Conservation (phyloP, 2,113 vertebrate genomes). For the Vanacampus margaritifer region DNA sequence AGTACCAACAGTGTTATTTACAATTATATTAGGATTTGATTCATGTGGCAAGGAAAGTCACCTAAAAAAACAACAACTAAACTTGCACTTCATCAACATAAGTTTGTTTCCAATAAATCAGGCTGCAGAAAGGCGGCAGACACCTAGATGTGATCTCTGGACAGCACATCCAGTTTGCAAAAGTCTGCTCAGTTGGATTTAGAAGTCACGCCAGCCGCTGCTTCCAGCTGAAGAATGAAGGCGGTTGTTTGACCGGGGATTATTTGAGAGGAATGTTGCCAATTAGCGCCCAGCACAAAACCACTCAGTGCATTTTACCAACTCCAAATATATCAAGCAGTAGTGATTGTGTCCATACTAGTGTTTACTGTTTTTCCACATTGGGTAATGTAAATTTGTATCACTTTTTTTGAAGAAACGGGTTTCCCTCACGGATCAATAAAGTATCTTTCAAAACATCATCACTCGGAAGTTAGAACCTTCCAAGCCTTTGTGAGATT, state of each 20-base stretch:
- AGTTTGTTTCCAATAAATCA: not conserved
- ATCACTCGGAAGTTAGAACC: too few species aligned
- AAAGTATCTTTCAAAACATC: too few species aligned
- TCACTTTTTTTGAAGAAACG: too few species aligned
- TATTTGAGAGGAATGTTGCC: not conserved
- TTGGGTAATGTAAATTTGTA: not conserved
- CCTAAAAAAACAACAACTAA: not conserved
- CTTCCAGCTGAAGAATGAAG: conserved; percentile 9
- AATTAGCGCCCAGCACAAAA: not conserved
- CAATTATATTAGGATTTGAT: too few species aligned
- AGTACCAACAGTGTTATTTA: too few species aligned
- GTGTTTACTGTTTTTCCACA: not conserved
- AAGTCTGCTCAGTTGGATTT: not conserved
- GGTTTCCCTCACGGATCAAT: too few species aligned
- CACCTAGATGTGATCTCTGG: not conserved
- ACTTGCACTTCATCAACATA: not conserved
- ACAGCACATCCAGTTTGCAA: not conserved
- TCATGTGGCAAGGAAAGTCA: too few species aligned
- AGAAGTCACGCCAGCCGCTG: not conserved
- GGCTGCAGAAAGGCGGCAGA: too few species aligned
- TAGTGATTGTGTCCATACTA: not conserved
- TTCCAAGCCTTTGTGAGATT: too few species aligned
- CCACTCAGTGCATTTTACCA: not conserved
- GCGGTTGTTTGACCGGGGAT: not conserved
- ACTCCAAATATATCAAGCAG: not conserved